These are phyloP conservation scores for Drosophila meridionalis DNA, from an alignment of 2,888 invertebrate species.

Conservation along the genomic window DNA sequence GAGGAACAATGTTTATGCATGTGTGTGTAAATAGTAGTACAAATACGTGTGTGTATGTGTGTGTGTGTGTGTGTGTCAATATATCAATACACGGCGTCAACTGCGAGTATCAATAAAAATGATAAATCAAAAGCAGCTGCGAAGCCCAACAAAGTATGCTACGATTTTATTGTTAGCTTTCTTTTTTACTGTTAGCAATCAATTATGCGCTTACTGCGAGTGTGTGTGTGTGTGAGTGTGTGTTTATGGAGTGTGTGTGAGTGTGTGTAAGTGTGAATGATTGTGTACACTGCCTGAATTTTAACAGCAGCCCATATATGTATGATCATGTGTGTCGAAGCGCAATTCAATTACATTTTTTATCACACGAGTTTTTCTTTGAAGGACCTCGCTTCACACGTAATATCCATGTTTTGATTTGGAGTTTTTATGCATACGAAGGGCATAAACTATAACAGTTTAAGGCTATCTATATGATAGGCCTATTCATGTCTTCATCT, in stretches of 20 bases:
- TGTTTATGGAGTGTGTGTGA: background rate
- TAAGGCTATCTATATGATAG: background rate
- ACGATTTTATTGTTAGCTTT: slow-evolving; percentile 45
- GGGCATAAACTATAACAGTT: background rate
- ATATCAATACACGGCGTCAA: slow-evolving; percentile 44
- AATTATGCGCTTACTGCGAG: slow-evolving; percentile 55
- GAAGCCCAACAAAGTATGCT: slow-evolving; percentile 79
- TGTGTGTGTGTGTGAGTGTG: background rate
- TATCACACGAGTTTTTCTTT: slow-evolving; percentile 7
- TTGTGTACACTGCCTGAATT: slow-evolving; percentile 27
- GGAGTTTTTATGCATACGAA: background rate
- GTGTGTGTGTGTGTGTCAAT: slow-evolving; percentile 24
- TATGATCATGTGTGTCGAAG: slow-evolving; percentile 30
- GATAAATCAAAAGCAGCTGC: slow-evolving; percentile 55
- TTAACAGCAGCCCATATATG: slow-evolving; percentile 24
- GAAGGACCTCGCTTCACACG: background rate
- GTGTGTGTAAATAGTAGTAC: slow-evolving; percentile 22
- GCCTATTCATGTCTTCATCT: background rate
- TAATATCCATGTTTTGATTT: background rate
- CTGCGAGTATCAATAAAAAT: slow-evolving; percentile 39
- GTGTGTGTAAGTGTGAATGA: slow-evolving; percentile 31
- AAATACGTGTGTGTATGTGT: slow-evolving; percentile 10
- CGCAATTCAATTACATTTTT: slow-evolving; percentile 45
- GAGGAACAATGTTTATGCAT: background rate
- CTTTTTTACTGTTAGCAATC: slow-evolving; percentile 63